phyloP scores from a whole-genome alignment of 2,797 vertebrate genomes.

The Sebastes itinus region DNA sequence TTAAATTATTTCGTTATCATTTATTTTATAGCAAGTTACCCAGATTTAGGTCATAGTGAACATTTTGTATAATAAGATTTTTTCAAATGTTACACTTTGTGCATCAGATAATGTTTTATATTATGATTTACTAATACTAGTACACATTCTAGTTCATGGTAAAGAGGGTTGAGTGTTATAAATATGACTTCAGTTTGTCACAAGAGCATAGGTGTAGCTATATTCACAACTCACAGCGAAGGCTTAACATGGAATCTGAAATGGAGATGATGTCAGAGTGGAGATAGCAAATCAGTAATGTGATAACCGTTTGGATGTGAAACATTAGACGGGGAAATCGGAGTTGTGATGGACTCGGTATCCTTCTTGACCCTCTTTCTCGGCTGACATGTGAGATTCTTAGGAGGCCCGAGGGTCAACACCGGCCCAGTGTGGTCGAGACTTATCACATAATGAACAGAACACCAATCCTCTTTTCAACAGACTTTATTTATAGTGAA shows the following conservation, averaged over 20 bases:
- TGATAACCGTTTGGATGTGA: constrained; percentile 72
- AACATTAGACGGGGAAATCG: constrained; percentile 69
- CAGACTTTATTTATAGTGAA: constrained; percentile 72
- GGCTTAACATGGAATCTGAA: constrained; percentile 52
- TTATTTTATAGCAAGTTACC: background rate
- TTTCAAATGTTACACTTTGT: background rate
- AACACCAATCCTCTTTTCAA: constrained; percentile 45
- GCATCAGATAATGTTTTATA: background rate
- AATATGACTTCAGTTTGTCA: constrained; percentile 11
- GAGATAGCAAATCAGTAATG: constrained; percentile 67
- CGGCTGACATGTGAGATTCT: constrained; percentile 75
- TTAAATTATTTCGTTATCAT: background rate
- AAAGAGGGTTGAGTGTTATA: background rate
- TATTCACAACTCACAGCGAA: constrained; percentile 28
- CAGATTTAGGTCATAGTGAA: background rate
- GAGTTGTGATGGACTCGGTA: constrained; percentile 71
- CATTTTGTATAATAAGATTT: background rate
- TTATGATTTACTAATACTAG: background rate
- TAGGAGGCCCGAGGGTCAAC: constrained; percentile 69
- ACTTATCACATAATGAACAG: constrained; percentile 62
- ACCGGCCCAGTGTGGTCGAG: constrained; percentile 42
- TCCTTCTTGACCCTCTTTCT: constrained; percentile 67
- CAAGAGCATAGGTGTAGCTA: constrained; percentile 3
- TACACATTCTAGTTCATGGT: background rate
- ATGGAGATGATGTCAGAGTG: constrained; percentile 70